A percentile compares a stretch with the other conserved stretches of the same genome.
Evolutionary conservation across 2,888 invertebrate species (phyloP).

Genomic region (Pheosia gnoma): DNA sequence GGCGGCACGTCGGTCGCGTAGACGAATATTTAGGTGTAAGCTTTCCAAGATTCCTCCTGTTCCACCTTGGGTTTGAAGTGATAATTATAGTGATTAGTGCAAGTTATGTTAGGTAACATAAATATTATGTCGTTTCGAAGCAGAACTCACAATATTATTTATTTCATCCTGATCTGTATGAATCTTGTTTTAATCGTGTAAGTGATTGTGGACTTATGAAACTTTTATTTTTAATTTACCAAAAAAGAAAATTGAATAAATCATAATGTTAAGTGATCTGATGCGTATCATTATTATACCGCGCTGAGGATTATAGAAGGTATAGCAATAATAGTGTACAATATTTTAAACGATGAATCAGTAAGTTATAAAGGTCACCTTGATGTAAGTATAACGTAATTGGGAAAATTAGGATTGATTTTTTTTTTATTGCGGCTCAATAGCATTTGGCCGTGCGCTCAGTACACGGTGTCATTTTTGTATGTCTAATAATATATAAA

Average conservation of each 20-base stretch:
- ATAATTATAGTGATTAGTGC: constrained; percentile 80
- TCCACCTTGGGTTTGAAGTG: constrained; percentile 81
- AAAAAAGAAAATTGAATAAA: constrained; percentile 81
- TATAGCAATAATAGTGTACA: no score
- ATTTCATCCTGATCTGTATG: constrained; percentile 83
- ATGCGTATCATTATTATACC: constrained; percentile 19
- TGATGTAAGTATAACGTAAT: no score
- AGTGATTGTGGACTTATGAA: constrained; percentile 80
- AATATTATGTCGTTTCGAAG: constrained; percentile 69
- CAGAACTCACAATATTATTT: constrained; percentile 80
- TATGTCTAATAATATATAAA: no score
- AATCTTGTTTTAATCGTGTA: constrained; percentile 76
- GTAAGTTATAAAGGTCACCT: no score
- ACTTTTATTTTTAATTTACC: constrained; percentile 81
- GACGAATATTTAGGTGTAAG: constrained; percentile 78
- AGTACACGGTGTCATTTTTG: no score
- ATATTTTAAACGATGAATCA: no score
- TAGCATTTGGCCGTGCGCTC: no score
- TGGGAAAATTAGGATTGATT: no score
- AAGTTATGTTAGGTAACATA: constrained; percentile 74
- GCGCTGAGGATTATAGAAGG: no score
- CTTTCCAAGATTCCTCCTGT: constrained; percentile 81
- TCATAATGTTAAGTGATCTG: constrained; percentile 69
- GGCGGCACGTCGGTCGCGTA: constrained; percentile 71
- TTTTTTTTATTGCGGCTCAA: no score